Evolutionary conservation across 2,797 vertebrate species (phyloP).

Genomic region (Coluber constrictor): DNA sequence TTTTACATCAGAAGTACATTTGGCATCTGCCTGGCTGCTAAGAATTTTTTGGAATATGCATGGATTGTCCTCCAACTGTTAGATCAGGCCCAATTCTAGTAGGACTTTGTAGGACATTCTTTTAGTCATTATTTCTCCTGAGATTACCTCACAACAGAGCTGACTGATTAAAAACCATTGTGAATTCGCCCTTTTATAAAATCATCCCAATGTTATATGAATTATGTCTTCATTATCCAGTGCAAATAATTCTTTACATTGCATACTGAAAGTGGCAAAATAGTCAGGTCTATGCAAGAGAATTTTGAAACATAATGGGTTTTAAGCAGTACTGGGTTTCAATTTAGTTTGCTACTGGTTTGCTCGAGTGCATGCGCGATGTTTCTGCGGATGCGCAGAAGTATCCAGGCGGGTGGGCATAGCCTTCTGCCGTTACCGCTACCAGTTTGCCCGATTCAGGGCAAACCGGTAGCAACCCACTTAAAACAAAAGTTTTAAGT

Average conservation of each 20-base stretch:
- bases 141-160: background rate
- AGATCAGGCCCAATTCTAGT: background rate
- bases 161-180: background rate
- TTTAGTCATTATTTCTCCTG: background rate
- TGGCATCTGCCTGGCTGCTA: background rate
- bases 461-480: too few relatives aligned
- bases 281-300: background rate
- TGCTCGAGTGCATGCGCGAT: too few relatives aligned
- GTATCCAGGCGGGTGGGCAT: too few relatives aligned
- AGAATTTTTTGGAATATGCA: background rate
- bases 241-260: background rate
- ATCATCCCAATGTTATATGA: background rate
- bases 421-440: too few relatives aligned
- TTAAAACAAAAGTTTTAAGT: background rate
- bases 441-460: too few relatives aligned
- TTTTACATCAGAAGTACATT: background rate
- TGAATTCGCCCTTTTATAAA: background rate
- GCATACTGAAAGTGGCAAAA: background rate
- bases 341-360: too few relatives aligned
- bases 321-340: background rate
- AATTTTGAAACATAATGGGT: background rate
- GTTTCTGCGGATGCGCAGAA: too few relatives aligned
- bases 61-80: background rate
- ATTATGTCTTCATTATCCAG: background rate
- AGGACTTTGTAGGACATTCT: background rate